Percentiles rank a stretch among this genome's conserved stretches.
phyloP scores from a whole-genome alignment of 2,113 vertebrate genomes.

The Podiceps cristatus region DNA sequence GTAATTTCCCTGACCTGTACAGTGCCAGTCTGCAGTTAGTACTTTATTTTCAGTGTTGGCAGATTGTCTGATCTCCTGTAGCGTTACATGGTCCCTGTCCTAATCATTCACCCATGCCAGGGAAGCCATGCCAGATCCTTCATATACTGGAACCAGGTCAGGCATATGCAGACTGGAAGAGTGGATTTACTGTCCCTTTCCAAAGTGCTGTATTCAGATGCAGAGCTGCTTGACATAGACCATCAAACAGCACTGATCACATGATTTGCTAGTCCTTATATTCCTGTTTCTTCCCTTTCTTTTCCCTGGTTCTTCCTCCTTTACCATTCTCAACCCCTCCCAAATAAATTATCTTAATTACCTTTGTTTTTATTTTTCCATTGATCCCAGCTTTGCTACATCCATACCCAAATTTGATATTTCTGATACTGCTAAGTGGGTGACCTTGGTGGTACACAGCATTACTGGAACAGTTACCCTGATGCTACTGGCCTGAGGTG shows the following conservation, averaged over 20 bases:
- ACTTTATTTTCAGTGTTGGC: not conserved
- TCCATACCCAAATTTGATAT: fast-evolving
- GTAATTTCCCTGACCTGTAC: not conserved
- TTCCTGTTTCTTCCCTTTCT: not conserved
- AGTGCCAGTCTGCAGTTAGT: not conserved
- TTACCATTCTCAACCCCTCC: not conserved
- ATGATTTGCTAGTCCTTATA: not conserved
- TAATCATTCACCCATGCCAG: not conserved
- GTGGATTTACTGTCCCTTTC: not conserved
- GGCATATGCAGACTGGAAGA: not conserved
- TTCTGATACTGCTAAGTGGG: not conserved
- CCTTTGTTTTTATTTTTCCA: not conserved
- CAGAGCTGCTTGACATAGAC: not conserved
- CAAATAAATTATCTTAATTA: not conserved
- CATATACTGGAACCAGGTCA: not conserved
- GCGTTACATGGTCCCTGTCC: not conserved
- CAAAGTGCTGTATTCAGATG: not conserved
- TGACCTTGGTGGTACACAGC: not conserved
- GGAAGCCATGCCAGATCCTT: not conserved
- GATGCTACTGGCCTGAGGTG: fast-evolving
- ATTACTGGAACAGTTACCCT: not conserved
- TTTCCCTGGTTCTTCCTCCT: not conserved
- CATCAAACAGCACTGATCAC: not conserved
- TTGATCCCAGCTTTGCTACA: not conserved
- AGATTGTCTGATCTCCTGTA: not conserved